A percentile compares a stretch with the other conserved stretches of the same genome.
These are phyloP conservation scores for Phymorhynchus buccinoides DNA, from an alignment of 1,140 invertebrate genomes.

Conservation along the genomic window DNA sequence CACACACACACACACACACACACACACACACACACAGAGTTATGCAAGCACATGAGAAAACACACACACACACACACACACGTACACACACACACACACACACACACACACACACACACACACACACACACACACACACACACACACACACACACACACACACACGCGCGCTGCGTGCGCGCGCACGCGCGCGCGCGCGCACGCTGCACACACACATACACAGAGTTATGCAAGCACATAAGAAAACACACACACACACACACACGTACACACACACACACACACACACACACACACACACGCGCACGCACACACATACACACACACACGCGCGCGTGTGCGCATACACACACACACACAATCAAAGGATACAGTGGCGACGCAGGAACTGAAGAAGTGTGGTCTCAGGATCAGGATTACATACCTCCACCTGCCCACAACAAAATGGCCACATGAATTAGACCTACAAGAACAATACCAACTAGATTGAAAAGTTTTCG, in stretches of 20 bases:
- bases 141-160: neutral
- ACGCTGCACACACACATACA: neutral
- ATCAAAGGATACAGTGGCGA: slow-evolving; percentile 62
- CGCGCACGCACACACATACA: neutral
- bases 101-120: neutral
- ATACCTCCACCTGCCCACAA: slow-evolving; percentile 80
- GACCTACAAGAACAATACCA: no score
- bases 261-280: neutral
- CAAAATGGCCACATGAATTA: no score
- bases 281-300: neutral
- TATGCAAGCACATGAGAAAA: no score
- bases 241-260: neutral
- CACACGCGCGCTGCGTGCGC: neutral
- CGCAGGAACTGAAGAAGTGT: slow-evolving; percentile 88
- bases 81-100: no score
- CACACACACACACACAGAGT: no score
- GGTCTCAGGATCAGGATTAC: slow-evolving; percentile 86
- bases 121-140: neutral
- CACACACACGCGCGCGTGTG: no score
- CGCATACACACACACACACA: slow-evolving; percentile 5
- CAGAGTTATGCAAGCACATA: neutral
- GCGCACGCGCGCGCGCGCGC: neutral
- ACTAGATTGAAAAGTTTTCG: no score
- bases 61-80: no score
- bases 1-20: neutral